Conservation (phyloP, 2,797 vertebrate species). For the Ceyx erithaca region DNA sequence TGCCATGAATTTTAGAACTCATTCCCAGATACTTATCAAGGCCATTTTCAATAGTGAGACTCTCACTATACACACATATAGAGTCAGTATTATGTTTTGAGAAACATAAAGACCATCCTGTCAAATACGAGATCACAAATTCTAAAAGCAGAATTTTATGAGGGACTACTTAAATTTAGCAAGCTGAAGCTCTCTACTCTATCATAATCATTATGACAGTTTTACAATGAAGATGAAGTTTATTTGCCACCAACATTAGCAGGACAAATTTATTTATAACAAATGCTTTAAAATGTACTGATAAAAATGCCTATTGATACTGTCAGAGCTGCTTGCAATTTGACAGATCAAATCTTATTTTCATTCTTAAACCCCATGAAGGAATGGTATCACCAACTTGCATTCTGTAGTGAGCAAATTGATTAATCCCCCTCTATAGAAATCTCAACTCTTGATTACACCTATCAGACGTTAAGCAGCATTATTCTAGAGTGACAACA, state of each 20-base stretch:
- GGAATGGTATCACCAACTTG: constrained; percentile 85
- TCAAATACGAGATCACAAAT: not conserved
- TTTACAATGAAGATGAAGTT: constrained; percentile 71
- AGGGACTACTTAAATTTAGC: constrained; percentile 33
- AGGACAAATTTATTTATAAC: constrained; percentile 82
- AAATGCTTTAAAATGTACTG: constrained; percentile 75
- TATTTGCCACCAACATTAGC: constrained; percentile 73
- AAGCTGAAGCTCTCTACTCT: constrained; percentile 33
- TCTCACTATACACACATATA: not conserved
- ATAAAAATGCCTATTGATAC: constrained; percentile 82
- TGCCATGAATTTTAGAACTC: not conserved
- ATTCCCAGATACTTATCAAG: not conserved
- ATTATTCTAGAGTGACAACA: constrained; percentile 95
- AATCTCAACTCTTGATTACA: constrained; percentile 94
- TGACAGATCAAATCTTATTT: constrained; percentile 94
- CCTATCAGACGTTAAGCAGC: constrained; percentile 93
- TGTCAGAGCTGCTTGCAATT: constrained; percentile 82
- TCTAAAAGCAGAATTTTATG: not conserved
- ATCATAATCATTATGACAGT: constrained; percentile 65
- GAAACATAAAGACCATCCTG: not conserved
- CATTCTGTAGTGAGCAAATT: constrained; percentile 90
- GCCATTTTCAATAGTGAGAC: not conserved
- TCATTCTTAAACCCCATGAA: constrained; percentile 81
- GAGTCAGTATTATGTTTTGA: not conserved
- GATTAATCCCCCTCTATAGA: constrained; percentile 96